Percentiles rank a stretch among this genome's conserved stretches.
These are phyloP conservation scores for Pegoplata infirma DNA, from an alignment of 2,888 invertebrate genomes.

Conservation along the genomic window DNA sequence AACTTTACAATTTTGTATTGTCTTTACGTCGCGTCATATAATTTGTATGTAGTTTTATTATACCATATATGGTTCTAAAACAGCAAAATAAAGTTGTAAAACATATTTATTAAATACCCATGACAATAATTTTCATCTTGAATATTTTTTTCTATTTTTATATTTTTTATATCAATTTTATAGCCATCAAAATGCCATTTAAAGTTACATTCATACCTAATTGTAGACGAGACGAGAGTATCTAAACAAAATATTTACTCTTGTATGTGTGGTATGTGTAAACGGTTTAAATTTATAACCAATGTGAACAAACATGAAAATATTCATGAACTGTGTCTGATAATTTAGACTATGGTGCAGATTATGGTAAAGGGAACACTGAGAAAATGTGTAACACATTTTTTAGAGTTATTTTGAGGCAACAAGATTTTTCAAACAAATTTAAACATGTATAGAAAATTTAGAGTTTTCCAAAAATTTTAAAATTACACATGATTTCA, in stretches of 20 bases:
- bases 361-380: not conserved
- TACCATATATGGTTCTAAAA: slow-evolving; percentile 27
- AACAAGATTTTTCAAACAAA: no score
- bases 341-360: not conserved
- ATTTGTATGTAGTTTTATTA: slow-evolving; percentile 8
- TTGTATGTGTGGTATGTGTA: not conserved
- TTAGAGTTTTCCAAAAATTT: no score
- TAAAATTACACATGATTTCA: no score
- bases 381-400: no score
- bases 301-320: slow-evolving; percentile 14
- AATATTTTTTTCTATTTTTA: not conserved
- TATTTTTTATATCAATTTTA: not conserved
- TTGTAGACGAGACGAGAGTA: not conserved
- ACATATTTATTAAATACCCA: slow-evolving; percentile 37
- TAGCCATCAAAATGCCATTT: slow-evolving; percentile 36
- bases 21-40: no score
- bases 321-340: slow-evolving; percentile 26
- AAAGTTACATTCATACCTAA: slow-evolving; percentile 38
- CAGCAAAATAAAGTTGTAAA: slow-evolving; percentile 45
- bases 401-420: no score
- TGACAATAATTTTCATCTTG: slow-evolving; percentile 41
- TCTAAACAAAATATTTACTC: slow-evolving; percentile 7
- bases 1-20: not conserved
- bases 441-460: no score
- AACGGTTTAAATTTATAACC: not conserved